Evolutionary conservation across 2,888 invertebrate genomes (phyloP), one percentile per base, ranked within the genome.

Genomic region (Cyclophora albipunctata): DNA sequence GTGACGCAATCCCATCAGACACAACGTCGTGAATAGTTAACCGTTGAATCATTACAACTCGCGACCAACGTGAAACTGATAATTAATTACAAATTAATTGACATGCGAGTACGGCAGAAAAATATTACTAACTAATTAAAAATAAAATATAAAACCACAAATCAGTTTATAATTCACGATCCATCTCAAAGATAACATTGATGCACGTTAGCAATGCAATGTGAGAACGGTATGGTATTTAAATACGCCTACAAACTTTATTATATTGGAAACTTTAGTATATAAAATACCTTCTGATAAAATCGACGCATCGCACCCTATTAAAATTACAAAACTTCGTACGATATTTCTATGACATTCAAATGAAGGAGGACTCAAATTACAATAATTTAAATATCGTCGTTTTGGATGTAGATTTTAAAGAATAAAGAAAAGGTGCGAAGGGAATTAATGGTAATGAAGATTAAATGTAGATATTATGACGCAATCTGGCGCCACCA

Each of bases 171-270:
- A 54, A 60, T 51, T 52, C 61, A 47, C 50, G 49, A 48, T 54
- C 46, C 34, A 60, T 49, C 60, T 49, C 50, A 50, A 60, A 53
- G 49, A 57, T 54, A 54, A 54, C 53, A 57, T 54, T 48, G 46
- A 40, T 47, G 46, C 53, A 47, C 49, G 45, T 52, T 34, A 20
- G 34, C 59, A 55, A 60, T 20, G 62, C 57, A 57, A 67, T 64
- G 62, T 66, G 66, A 66, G 69, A 70, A 63, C 60, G 52, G 48
- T 55, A 55, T 62, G 66, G 62, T 71, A 71, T 73, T 73, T 69
- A 59, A 64, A 69, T 63, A 67, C 67, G 55, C 66, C 70, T 60
- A 66, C 58, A 42, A 20, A n/a, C 58, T 54, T 49, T 51, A 53
- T 48, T 50, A 20, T 45, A 49, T 52, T 45, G 34, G 34, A 43